Evolutionary conservation across 2,113 vertebrate genomes (phyloP).

Genomic region (Castor canadensis): DNA sequence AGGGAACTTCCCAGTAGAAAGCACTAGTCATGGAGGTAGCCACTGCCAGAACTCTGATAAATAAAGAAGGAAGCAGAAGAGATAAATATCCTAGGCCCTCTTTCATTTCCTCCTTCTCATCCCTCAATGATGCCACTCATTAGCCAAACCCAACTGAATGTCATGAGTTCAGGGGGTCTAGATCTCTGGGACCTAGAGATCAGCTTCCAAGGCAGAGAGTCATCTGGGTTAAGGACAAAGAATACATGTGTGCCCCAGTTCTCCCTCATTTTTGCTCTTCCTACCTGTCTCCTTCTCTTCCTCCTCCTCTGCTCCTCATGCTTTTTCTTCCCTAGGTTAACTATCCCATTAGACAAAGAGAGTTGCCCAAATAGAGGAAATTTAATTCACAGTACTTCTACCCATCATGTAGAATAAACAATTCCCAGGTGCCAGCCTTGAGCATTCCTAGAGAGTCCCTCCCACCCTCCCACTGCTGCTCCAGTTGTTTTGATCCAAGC

Average conservation of each 20-base stretch:
- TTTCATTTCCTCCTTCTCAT: too few species aligned
- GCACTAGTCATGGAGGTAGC: too few species aligned
- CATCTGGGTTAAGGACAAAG: not conserved
- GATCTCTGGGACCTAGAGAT: too few species aligned
- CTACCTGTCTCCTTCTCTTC: not conserved
- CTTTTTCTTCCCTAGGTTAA: slow-evolving; percentile 13
- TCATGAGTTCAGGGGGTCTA: too few species aligned
- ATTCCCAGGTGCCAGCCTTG: not conserved
- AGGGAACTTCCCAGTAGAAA: too few species aligned
- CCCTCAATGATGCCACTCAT: too few species aligned
- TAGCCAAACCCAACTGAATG: too few species aligned
- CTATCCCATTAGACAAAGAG: slow-evolving; percentile 22
- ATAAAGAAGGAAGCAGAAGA: too few species aligned
- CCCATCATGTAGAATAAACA: not conserved
- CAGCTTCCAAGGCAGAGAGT: too few species aligned
- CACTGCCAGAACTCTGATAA: too few species aligned
- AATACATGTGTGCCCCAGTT: not conserved
- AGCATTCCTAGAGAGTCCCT: slow-evolving; percentile 15
- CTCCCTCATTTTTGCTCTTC: not conserved
- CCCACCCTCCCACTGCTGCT: not conserved
- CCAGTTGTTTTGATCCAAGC: not conserved
- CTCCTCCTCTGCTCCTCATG: not conserved
- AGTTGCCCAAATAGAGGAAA: slow-evolving; percentile 20
- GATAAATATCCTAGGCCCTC: too few species aligned
- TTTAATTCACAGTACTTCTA: not conserved